These are phyloP conservation scores for Myocastor coypus DNA, from an alignment of 2,113 vertebrate genomes.

Conservation along the genomic window DNA sequence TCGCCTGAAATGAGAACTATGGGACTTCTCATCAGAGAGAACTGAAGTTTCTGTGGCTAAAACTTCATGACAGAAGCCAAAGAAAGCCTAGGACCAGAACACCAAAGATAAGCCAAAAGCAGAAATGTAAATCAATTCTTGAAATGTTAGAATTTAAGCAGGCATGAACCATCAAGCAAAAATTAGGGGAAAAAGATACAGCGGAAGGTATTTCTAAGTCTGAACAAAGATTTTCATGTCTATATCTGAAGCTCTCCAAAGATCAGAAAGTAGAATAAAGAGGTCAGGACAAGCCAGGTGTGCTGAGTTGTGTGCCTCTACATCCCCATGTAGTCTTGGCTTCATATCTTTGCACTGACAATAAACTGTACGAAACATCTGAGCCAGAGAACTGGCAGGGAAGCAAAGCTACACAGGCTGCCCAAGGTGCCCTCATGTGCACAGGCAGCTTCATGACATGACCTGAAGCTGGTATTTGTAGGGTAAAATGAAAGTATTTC, in stretches of 20 bases:
- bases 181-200: not conserved
- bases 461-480: not conserved
- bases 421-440: not conserved
- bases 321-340: too few relatives aligned
- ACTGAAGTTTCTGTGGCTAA: not conserved
- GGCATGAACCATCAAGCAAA: not conserved
- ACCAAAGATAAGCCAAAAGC: not conserved
- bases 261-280: not conserved
- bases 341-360: too few relatives aligned
- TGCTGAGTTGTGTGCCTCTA: not conserved
- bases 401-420: not conserved
- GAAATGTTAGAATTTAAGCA: not conserved
- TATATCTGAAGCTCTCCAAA: not conserved
- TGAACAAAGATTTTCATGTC: not conserved
- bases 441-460: not conserved
- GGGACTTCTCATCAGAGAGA: not conserved
- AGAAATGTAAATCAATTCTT: not conserved
- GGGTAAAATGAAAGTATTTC: not conserved
- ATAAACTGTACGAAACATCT: not conserved
- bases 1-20: not conserved
- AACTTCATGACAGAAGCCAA: not conserved
- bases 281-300: too few relatives aligned
- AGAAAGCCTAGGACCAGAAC: not conserved
- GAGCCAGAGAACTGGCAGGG: fast-evolving
- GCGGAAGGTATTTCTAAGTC: not conserved